Conservation (phyloP, 2,888 invertebrate genomes). For the Lasioglossum morio region DNA sequence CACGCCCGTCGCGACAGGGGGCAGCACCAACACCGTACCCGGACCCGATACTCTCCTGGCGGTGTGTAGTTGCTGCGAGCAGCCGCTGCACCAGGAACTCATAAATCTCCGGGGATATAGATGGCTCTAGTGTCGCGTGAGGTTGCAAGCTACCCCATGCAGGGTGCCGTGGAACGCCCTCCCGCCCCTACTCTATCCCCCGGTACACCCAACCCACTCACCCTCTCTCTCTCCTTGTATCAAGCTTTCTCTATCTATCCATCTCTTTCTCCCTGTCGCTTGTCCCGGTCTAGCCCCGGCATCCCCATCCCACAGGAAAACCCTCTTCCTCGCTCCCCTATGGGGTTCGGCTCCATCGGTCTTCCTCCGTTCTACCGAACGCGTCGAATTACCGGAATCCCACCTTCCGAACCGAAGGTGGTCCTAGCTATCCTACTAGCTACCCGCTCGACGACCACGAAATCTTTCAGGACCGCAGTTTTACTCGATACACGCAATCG, state of each 20-base stretch:
- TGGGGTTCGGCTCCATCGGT: conserved; percentile 34
- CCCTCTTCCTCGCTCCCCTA: conserved; percentile 15
- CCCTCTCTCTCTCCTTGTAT: conserved; percentile 17
- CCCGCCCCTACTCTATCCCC: conserved; percentile 76
- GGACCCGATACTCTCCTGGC: conserved; percentile 74
- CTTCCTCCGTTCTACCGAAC: conserved; percentile 57
- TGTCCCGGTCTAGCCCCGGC: not conserved
- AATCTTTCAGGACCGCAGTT: not conserved
- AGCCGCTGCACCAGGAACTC: conserved; percentile 83
- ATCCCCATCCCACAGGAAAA: not conserved
- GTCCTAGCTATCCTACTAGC: conserved; percentile 41
- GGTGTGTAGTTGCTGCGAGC: conserved; percentile 81
- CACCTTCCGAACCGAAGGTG: conserved; percentile 74
- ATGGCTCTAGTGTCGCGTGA: conserved; percentile 84
- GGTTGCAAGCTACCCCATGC: conserved; percentile 84
- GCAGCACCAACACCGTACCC: conserved; percentile 76
- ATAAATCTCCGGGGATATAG: conserved; percentile 84
- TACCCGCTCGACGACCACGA: not conserved
- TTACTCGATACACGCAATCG: conserved; percentile 7
- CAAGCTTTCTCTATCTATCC: conserved; percentile 45
- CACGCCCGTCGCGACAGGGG: conserved; percentile 83
- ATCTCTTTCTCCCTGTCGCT: not conserved
- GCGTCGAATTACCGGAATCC: conserved; percentile 82
- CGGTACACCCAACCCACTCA: conserved; percentile 68
- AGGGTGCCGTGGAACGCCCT: conserved; percentile 82